Percentiles rank a stretch among this genome's conserved stretches.
Evolutionary conservation across 1,140 invertebrate genomes (phyloP).

Genomic region (Manduca sexta): DNA sequence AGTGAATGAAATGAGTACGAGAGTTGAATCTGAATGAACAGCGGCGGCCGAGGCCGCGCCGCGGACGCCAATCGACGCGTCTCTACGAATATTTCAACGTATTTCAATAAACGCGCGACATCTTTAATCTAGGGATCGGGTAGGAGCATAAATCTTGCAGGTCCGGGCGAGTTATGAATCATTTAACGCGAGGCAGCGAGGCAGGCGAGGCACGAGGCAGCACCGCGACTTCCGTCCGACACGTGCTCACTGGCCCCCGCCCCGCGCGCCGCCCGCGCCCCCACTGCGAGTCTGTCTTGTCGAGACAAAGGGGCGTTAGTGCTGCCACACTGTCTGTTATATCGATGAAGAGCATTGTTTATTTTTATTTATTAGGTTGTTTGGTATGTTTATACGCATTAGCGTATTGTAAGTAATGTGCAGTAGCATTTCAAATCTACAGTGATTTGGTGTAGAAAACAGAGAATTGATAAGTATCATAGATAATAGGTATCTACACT

Average conservation of each 20-base stretch:
- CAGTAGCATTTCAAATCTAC: too few relatives aligned
- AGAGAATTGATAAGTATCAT: too few relatives aligned
- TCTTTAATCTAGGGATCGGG: conserved; percentile 71
- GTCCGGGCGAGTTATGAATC: conserved; percentile 70
- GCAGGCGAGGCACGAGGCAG: conserved; percentile 5
- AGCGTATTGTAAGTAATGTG: too few relatives aligned
- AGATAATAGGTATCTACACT: too few relatives aligned
- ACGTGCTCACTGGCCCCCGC: conserved; percentile 35
- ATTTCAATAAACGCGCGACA: conserved; percentile 69
- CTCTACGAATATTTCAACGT: conserved; percentile 54
- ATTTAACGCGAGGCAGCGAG: conserved; percentile 63
- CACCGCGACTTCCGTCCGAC: conserved; percentile 67
- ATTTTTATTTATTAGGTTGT: too few relatives aligned
- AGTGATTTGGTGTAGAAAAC: too few relatives aligned
- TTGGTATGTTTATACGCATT: too few relatives aligned
- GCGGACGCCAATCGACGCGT: conserved; percentile 9
- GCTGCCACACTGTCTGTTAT: conserved; percentile 12
- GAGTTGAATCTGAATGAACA: conserved; percentile 48
- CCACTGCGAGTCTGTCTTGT: conserved; percentile 63
- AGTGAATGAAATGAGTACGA: conserved; percentile 51
- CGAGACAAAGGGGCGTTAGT: conserved; percentile 67
- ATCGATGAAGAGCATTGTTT: conserved; percentile 6
- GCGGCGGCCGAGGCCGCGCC: conserved; percentile 15
- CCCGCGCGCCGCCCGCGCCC: conserved; percentile 24
- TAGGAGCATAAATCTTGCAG: conserved; percentile 71